Evolutionary conservation across 2,888 invertebrate species (phyloP).

Genomic region (Acanthosepion pharaonis): DNA sequence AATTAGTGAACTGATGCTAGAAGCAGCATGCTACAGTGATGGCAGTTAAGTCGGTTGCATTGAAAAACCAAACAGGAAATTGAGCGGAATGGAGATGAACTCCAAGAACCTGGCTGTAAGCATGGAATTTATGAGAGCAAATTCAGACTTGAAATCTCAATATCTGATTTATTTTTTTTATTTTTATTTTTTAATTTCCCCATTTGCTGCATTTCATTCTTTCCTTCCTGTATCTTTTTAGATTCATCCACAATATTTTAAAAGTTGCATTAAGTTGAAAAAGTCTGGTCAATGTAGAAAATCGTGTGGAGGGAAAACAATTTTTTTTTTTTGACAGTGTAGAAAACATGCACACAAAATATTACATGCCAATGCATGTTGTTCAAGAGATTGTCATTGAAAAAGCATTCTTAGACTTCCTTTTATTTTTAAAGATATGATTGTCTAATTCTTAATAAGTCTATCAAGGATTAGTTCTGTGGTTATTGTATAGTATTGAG

Average conservation of each 20-base stretch:
- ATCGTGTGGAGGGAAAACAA: neutral
- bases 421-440: too few species aligned
- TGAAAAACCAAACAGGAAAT: slow-evolving; percentile 33
- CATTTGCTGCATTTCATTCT: neutral
- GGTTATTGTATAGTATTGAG: too few species aligned
- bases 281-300: neutral
- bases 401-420: neutral
- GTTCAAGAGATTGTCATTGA: neutral
- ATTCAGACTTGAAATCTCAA: slow-evolving; percentile 4
- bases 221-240: slow-evolving; percentile 6
- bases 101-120: slow-evolving; percentile 33
- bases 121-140: neutral
- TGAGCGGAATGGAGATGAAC: slow-evolving; percentile 33
- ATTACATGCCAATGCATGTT: neutral
- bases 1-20: slow-evolving; percentile 12
- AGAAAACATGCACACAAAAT: neutral
- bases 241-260: neutral
- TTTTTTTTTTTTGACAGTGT: neutral
- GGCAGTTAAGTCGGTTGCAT: neutral
- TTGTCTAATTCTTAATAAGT: too few species aligned
- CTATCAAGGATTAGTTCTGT: too few species aligned
- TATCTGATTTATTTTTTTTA: neutral
- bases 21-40: neutral
- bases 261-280: neutral
- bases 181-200: neutral